Evolutionary conservation across 2,888 invertebrate species (phyloP), one percentile per base, ranked within the genome.

Genomic region (Ctenicera cuprea): DNA sequence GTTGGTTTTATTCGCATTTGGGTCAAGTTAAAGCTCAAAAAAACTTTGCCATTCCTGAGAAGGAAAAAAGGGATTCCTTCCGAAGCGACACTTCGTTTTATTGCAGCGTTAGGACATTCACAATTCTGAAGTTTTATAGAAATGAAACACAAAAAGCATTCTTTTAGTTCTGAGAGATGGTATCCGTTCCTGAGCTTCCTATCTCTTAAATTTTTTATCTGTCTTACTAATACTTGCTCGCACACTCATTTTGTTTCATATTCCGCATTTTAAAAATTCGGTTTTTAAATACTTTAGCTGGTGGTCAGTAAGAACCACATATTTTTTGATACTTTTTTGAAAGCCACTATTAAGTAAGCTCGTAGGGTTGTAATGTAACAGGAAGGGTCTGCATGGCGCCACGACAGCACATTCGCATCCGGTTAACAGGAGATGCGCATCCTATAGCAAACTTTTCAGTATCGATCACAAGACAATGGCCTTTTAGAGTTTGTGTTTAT

Each of bases 361-460:
- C 63, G 52, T 45, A 59, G 50, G 64, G 69, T 69, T 50, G 73
- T 66, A 61, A 65, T 70, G 61, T 45, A 41, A 33, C 64, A 65
- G 59, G 73, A 69, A 69, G 73, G 73, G 73, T 73, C 73, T 50
- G 64, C 65, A 59, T 73, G 73, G 73, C 73, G 73, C 73, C 73
- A 73, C 48, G 65, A 73, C 69, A 69, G 70, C 73, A 73, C 73
- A 73, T 73, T 73, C 69, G 68, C 63, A 68, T 73, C 73, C 73
- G 67, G 73, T 73, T 73, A 73, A 70, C 64, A 69, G 73, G 64
- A 73, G 59, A 65, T 57, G 69, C 64, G 69, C 73, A 73, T 52
- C 73, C 65, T 61, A 70, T 65, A 65, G 33, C 64, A 65, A 65
- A 73, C 69, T 73, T 73, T 73, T 73, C 69, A 73, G 63, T 73